Evolutionary conservation across 1,140 invertebrate genomes (phyloP).

Genomic region (Chymomyza costata): DNA sequence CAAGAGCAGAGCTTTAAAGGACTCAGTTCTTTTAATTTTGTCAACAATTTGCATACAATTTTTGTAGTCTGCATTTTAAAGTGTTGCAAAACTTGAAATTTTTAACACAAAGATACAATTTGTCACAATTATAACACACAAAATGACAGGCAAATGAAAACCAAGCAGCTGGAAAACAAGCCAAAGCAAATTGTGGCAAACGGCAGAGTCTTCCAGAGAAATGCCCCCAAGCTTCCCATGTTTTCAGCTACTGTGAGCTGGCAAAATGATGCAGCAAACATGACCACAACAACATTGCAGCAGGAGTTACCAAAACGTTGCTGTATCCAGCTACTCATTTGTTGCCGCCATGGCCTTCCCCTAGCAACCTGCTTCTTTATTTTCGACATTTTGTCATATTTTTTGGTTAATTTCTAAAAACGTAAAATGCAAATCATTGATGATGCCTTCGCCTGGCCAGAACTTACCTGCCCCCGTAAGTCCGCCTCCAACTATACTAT

Average conservation of each 20-base stretch:
- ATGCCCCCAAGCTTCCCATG: not conserved
- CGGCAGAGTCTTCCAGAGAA: not conserved
- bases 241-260: conserved; percentile 1
- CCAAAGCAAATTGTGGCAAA: conserved; percentile 24
- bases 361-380: not conserved
- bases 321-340: not conserved
- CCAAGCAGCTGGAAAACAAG: conserved; percentile 64
- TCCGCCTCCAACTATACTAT: too few species aligned
- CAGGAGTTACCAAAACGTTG: conserved; percentile 1
- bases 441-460: conserved; percentile 3
- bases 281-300: not conserved
- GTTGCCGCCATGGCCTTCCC: not conserved
- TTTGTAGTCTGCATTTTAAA: conserved; percentile 27
- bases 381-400: conserved; percentile 60
- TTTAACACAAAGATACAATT: conserved; percentile 46
- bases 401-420: conserved; percentile 60
- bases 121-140: conserved; percentile 63
- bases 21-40: conserved; percentile 33
- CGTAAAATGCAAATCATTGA: conserved; percentile 67
- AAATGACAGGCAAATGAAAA: conserved; percentile 63
- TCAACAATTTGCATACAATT: conserved; percentile 46
- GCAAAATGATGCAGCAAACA: conserved; percentile 62
- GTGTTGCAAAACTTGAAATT: conserved; percentile 20
- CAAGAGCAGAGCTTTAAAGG: not conserved
- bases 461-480: not conserved